These are phyloP conservation scores for Adelges cooleyi DNA, from an alignment of 1,140 invertebrate species.

Conservation along the genomic window DNA sequence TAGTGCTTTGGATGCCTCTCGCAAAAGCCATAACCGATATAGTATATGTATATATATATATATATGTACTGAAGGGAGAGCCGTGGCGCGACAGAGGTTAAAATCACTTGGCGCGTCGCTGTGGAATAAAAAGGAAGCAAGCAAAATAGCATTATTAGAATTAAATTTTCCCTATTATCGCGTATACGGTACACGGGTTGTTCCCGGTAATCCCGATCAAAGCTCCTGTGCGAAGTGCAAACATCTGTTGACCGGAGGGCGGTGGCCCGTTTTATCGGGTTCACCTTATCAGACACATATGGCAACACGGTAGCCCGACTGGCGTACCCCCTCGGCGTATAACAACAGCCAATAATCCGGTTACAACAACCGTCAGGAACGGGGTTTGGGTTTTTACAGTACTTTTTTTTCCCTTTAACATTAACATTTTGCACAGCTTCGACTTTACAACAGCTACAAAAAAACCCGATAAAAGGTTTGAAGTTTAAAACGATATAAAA, in stretches of 20 bases:
- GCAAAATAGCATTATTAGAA: conserved; percentile 9
- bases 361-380: conserved; percentile 6
- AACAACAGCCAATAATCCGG: conserved; percentile 1
- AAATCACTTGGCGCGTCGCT: conserved; percentile 22
- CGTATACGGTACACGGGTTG: background rate
- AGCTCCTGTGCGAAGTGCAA: conserved; percentile 27
- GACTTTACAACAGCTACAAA: too few relatives aligned
- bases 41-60: too few relatives aligned
- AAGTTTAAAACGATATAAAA: too few relatives aligned
- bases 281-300: conserved; percentile 27
- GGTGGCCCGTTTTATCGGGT: conserved; percentile 13
- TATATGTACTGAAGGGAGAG: background rate
- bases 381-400: background rate
- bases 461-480: too few relatives aligned
- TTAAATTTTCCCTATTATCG: conserved; percentile 16
- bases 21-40: too few relatives aligned
- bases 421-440: too few relatives aligned
- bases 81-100: background rate
- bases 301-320: background rate
- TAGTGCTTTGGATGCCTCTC: too few relatives aligned
- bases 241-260: conserved; percentile 26
- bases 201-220: conserved; percentile 23
- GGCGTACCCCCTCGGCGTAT: too few relatives aligned
- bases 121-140: background rate
- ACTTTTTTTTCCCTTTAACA: background rate